These are phyloP conservation scores for Chionoecetes opilio DNA, from an alignment of 1,140 invertebrate genomes.

Conservation along the genomic window DNA sequence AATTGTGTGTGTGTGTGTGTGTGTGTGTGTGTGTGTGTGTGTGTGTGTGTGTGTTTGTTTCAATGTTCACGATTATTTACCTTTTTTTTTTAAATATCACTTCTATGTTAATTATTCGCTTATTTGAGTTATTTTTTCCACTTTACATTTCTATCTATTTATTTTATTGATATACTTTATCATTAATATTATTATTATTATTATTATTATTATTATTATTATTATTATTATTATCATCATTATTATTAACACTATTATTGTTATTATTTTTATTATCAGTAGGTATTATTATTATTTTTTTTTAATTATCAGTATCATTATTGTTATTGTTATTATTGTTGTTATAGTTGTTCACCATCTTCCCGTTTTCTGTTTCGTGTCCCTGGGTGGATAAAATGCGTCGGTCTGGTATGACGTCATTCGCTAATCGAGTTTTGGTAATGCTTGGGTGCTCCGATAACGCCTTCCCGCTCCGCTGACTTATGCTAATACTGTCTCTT, in stretches of 20 bases:
- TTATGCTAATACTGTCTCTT: neutral
- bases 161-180: neutral
- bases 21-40: no score
- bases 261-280: neutral
- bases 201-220: neutral
- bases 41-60: no score
- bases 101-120: no score
- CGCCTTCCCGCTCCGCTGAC: neutral
- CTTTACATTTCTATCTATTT: no score
- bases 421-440: neutral
- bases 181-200: neutral
- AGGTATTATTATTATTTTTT: neutral
- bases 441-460: neutral
- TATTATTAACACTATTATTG: neutral
- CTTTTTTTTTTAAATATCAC: no score
- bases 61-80: no score
- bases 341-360: neutral
- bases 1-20: no score
- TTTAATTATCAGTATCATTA: neutral
- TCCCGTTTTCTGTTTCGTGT: neutral
- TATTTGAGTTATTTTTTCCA: no score
- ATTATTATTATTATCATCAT: no score
- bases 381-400: no score
- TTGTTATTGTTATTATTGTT: neutral
- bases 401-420: neutral